phyloP scores from a whole-genome alignment of 1,140 invertebrate species.

The Lordiphosa clarofinis region DNA sequence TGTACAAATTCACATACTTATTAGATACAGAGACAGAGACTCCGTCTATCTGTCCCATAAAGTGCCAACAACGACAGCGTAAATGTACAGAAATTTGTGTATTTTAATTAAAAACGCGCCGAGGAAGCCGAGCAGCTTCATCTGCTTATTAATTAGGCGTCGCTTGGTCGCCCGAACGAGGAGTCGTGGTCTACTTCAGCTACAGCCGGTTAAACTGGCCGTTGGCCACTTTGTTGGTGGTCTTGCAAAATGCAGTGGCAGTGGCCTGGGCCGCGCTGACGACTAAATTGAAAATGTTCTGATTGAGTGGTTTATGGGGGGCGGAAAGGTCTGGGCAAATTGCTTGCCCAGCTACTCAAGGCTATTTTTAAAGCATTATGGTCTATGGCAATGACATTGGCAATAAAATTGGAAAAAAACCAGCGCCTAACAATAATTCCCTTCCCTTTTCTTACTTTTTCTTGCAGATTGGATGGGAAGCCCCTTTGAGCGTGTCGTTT shows the following conservation, averaged over 20 bases:
- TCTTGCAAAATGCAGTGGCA: constrained; percentile 28
- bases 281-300: constrained; percentile 50
- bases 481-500: constrained; percentile 93
- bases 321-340: constrained; percentile 18
- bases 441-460: constrained; percentile 65
- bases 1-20: constrained; percentile 10
- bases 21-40: constrained; percentile 26
- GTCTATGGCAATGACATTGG: neutral
- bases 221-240: constrained; percentile 61
- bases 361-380: constrained; percentile 29
- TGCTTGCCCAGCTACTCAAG: constrained; percentile 34
- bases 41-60: constrained; percentile 43
- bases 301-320: constrained; percentile 60
- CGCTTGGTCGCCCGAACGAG: constrained; percentile 26
- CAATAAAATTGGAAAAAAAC: too few species aligned
- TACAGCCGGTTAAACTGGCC: constrained; percentile 43
- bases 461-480: constrained; percentile 92
- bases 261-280: constrained; percentile 44
- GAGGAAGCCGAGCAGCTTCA: constrained; percentile 56
- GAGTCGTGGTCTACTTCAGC: constrained; percentile 40
- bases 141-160: constrained; percentile 73
- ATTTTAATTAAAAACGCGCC: constrained; percentile 74
- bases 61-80: constrained; percentile 51
- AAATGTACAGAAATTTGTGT: constrained; percentile 71
- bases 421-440: constrained; percentile 21